These are phyloP conservation scores for Lymantria monacha DNA, from an alignment of 2,888 invertebrate species.

Conservation along the genomic window DNA sequence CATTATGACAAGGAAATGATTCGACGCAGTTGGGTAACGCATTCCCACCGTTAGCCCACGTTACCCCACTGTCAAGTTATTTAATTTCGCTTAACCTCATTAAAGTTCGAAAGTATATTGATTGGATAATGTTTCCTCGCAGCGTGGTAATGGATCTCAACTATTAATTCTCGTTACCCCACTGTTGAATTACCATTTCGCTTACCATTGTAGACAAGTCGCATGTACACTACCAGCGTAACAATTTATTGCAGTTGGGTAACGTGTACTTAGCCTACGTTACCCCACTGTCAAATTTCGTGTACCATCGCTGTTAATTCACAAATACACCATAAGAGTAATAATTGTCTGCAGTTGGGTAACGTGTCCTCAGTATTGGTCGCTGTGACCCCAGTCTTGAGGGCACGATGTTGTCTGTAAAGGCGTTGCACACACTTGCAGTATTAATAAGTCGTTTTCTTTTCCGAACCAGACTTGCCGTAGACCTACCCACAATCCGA, in stretches of 20 bases:
- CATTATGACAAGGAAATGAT: background rate
- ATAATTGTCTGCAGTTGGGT: background rate
- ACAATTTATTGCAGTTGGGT: background rate
- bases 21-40: background rate
- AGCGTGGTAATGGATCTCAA: background rate
- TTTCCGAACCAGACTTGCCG: slow-evolving; percentile 72
- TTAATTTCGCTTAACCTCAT: background rate
- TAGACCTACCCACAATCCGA: slow-evolving; percentile 58
- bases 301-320: background rate
- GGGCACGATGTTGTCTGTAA: background rate
- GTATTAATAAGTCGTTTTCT: slow-evolving; percentile 70
- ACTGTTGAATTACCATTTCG: background rate
- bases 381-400: background rate
- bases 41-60: background rate
- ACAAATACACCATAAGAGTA: background rate
- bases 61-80: background rate
- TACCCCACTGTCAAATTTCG: background rate
- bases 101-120: background rate
- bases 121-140: too few species aligned
- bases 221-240: background rate
- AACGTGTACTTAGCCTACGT: background rate
- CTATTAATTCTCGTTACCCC: background rate
- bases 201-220: background rate
- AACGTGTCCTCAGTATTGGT: background rate
- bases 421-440: slow-evolving; percentile 25